Evolutionary conservation across 2,113 vertebrate genomes (phyloP), one percentile per base, ranked within the genome.

Genomic region (Cryptoleucopteryx plumbea): DNA sequence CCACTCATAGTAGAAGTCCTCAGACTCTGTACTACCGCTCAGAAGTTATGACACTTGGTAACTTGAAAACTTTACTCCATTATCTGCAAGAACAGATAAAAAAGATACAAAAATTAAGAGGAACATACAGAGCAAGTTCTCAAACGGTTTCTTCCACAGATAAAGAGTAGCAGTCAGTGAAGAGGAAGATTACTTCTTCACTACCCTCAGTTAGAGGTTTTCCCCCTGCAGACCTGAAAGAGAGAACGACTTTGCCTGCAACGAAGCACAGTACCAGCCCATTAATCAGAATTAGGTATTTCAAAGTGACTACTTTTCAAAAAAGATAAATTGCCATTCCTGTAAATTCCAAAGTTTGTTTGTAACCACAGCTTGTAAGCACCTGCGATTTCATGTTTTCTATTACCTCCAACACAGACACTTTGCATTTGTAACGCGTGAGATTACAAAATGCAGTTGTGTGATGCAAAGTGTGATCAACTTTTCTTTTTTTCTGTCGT

Each of bases 1-100:
- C 21, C 0, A 0, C 43, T 59, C 47, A 32, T 1, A 45, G 40
- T 2, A 42, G n/a, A 82, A 87, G 42, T 50, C 53, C 29, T 87
- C 45, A 88, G 62, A 79, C n/a, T 86, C 73, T 22, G 16, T 53
- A 71, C 34, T 72, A 67, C 27, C 9, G 4, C 48, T 55, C 63
- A 26, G 23, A 82, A 82, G 32, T 80, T 90, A 85, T 2, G 10
- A 59, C 82, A 87, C 43, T 72, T 27, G 2, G 16, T 65, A 56
- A 87, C 56, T 85, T 66, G 62, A 55, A 88, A 91, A 72, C 38
- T 91, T 79, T 59, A 42, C 10, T 74, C 25, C 22, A 29, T 23
- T 93, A 50, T n/a, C 56, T 59, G 23, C 45, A 80, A 88, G 74
- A 88, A 72, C 25, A 73, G 48, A 94, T 77, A 50, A 17, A 56